Base-by-base conservation (phyloP, 2,113 vertebrate genomes). In the Pseudorhombus dupliciocellatus region DNA sequence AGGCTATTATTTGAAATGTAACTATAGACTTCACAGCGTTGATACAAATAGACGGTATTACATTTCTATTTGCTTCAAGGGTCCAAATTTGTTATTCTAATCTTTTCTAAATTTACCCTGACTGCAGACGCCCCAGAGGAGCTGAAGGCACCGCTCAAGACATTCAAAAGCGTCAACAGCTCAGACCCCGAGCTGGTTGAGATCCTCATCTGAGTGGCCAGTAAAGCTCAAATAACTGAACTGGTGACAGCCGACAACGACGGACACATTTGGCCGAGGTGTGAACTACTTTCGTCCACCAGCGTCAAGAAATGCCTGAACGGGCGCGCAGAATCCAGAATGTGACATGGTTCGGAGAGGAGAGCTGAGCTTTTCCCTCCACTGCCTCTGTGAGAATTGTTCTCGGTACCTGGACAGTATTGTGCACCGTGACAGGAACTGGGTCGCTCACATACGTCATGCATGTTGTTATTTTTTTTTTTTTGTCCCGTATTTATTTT, bases 191-290 rank as follows among this genome's bases (percentile, higher is more conserved):
- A 93, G 1, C 59, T 91, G 37, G 87, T 95, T 24, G 94, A 95
- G 82, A 93, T 95, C 70, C 93, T 95, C 66, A 94, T 94, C 50
- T 94, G 81, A 93, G 73, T 37, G 34, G 10, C 15, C 10, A 20
- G 16, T 37, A 37, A 37, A 37, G 77, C 65, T 56, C 4, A 21
- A 18, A 12, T n/a, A 64, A 70, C 71, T 34, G 58, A 79, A 24
- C 21, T 8, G 6, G 40, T 6, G 28, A 66, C 46, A 10, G 73
- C 48, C 30, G 31, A 7, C 0, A 54, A 42, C 31, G 65, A 63
- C 25, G 2, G 59, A 62, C 66, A 34, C 37, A 16, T 55, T 59
- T 57, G 24, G 60, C 63, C 1, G 24, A 56, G 60, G 51, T 4
- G 34, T 28, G 10, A 22, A 54, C 34, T 59, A 40, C 65, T n/a